Evolutionary conservation across 2,888 invertebrate genomes (phyloP), one percentile per base, ranked within the genome.

Genomic region (Drosophila infuscata): DNA sequence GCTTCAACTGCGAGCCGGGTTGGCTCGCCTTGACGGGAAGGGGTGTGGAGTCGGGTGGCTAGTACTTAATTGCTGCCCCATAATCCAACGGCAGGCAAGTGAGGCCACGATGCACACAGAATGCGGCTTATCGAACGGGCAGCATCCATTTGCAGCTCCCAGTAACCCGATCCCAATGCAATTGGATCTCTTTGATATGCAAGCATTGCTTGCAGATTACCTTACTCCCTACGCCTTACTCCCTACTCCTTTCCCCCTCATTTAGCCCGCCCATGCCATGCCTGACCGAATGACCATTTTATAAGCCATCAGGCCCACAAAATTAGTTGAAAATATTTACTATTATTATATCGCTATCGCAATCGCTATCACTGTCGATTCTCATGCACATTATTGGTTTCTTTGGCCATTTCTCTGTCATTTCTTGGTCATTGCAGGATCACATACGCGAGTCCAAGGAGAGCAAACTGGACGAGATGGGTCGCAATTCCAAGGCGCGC

Each of bases 371-470:
- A 29, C 52, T 60, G 53, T 51, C 68, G 29, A 71, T 60, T 69
- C 69, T 63, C 58, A 67, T 63, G 63, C 67, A 65, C 68, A 32
- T 62, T 73, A 71, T 79, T 60, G 53, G 56, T 61, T 75, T 57
- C 67, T 53, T 9, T 59, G 70, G 67, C 73, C 76, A 79, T 70
- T 66, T 72, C 61, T 66, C 59, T 58, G 66, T 48, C 68, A 63
- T 75, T 65, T 68, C 54, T 70, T 36, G 52, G 54, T 65, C 52
- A 58, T 88, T 93, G 25, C 94, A 96, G 96, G 96, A 96, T 83
- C 95, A 96, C 92, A 95, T 97, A 88, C 94, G 96, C 8, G 96
- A 96, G 87, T 97, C 97, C 0, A 95, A 96, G 66, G 97, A 97
- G 91, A 96, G 96, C 85, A 95, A 96, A 46, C 93, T 97, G 70